A percentile compares a stretch with the other conserved stretches of the same genome.
Conservation (phyloP, 2,888 invertebrate genomes). For the Agrilus mali region DNA sequence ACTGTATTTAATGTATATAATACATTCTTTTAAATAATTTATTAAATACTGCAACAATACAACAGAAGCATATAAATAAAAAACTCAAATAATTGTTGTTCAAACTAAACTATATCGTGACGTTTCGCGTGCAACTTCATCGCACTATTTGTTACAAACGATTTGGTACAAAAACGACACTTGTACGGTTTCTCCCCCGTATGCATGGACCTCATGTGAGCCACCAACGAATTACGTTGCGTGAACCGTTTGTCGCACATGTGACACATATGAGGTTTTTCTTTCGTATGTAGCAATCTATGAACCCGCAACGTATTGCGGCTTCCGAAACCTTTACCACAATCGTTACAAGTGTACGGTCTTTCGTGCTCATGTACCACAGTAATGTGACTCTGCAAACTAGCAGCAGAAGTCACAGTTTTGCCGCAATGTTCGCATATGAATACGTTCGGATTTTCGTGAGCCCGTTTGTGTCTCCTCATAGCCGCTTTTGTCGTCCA, state of each 20-base stretch:
- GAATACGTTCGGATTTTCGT: slow-evolving; percentile 11
- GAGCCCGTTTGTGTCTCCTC: slow-evolving; percentile 5
- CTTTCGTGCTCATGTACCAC: slow-evolving; percentile 20
- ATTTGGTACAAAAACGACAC: slow-evolving; percentile 35
- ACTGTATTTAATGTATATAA: no score
- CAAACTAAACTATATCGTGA: no score
- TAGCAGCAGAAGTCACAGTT: slow-evolving; percentile 20
- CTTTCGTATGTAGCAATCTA: slow-evolving; percentile 19
- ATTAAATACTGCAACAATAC: no score
- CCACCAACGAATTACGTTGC: slow-evolving; percentile 37
- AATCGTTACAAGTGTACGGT: slow-evolving; percentile 22
- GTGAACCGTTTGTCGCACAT: slow-evolving; percentile 39
- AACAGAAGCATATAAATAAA: no score
- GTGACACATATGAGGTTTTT: slow-evolving; percentile 23
- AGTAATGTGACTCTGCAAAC: slow-evolving; percentile 28
- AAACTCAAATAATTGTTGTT: no score
- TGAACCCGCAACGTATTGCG: slow-evolving; percentile 21
- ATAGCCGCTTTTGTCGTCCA: background rate
- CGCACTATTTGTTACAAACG: slow-evolving; percentile 19
- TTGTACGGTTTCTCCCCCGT: slow-evolving; percentile 35
- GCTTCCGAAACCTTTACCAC: slow-evolving; percentile 25
- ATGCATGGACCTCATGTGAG: slow-evolving; percentile 22
- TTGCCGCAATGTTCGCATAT: slow-evolving; percentile 27
- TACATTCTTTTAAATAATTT: no score
- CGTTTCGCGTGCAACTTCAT: slow-evolving; percentile 10